Percentiles rank a stretch among this genome's conserved stretches.
Evolutionary conservation across 2,888 invertebrate genomes (phyloP).

Genomic region (Epinotia bilunana): DNA sequence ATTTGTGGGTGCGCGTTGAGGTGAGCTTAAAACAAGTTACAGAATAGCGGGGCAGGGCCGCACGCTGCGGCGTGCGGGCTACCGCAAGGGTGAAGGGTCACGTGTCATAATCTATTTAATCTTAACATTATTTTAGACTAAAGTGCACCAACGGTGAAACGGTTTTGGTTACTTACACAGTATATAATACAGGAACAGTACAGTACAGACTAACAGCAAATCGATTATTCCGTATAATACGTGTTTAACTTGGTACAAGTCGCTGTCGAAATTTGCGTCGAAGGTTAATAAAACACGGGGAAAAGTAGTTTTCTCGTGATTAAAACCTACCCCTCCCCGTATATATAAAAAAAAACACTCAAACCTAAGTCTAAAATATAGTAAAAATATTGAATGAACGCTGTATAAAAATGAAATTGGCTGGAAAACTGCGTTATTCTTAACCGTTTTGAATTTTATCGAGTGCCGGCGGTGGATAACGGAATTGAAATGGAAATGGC

Average conservation of each 20-base stretch:
- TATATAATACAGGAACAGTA: no score
- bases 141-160: no score
- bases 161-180: no score
- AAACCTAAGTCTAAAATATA: neutral
- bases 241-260: no score
- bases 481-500: slow-evolving; percentile 50
- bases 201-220: no score
- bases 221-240: no score
- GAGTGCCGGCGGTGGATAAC: slow-evolving; percentile 47
- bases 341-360: neutral
- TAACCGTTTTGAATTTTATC: slow-evolving; percentile 45
- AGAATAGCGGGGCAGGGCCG: neutral
- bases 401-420: neutral
- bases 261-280: no score
- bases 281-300: no score
- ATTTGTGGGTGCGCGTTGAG: no score
- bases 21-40: no score
- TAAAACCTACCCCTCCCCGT: no score
- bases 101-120: neutral
- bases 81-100: neutral
- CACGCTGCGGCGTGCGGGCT: neutral
- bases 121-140: neutral
- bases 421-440: slow-evolving; percentile 20
- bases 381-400: neutral
- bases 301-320: no score